phyloP scores from a whole-genome alignment of 2,113 vertebrate species.

The pig (Sus scrofa) region DNA sequence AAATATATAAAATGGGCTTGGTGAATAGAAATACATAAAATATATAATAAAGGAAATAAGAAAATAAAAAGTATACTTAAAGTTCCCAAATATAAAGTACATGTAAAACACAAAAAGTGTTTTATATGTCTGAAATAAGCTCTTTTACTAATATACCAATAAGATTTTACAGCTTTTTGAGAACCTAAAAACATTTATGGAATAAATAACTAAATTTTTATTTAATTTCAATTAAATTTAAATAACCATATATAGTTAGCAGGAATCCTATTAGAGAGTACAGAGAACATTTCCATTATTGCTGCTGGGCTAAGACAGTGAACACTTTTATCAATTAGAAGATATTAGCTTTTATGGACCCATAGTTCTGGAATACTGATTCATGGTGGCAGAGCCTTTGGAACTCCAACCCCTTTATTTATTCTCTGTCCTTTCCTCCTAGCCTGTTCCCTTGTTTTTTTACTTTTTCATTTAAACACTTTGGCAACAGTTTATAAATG shows the following conservation, averaged over 20 bases:
- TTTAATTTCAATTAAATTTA: conserved; percentile 28
- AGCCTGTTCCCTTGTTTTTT: neutral
- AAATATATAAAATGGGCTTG: neutral
- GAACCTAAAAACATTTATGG: neutral
- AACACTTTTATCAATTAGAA: neutral
- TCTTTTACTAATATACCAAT: neutral
- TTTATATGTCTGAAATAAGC: neutral
- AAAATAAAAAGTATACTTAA: conserved; percentile 13
- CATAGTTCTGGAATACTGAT: neutral
- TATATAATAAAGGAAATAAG: neutral
- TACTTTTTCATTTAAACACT: neutral
- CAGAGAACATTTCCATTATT: conserved; percentile 33
- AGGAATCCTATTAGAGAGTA: neutral
- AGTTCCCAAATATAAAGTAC: neutral
- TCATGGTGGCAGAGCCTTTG: neutral
- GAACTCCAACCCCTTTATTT: neutral
- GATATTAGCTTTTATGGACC: neutral
- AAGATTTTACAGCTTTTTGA: conserved; percentile 47
- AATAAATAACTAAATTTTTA: conserved; percentile 13
- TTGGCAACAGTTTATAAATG: conserved; percentile 7
- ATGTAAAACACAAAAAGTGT: conserved; percentile 6
- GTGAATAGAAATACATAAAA: neutral
- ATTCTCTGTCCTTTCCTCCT: neutral
- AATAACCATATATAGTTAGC: neutral
- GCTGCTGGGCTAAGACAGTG: neutral